A percentile compares a stretch with the other conserved stretches of the same genome.
phyloP scores from a whole-genome alignment of 2,797 vertebrate genomes.

The Leptodactylus fallax region DNA sequence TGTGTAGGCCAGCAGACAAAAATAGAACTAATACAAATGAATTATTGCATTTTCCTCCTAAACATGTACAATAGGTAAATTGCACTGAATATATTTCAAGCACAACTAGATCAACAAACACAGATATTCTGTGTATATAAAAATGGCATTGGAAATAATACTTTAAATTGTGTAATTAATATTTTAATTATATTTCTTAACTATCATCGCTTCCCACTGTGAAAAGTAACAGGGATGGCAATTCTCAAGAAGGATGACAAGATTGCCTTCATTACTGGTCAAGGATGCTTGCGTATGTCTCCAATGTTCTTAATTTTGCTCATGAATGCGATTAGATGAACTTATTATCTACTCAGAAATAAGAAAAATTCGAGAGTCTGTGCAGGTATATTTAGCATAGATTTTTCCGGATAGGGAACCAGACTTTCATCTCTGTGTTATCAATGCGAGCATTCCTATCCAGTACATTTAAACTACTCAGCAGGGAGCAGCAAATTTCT shows the following conservation, averaged over 20 bases:
- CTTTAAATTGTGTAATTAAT: conserved; percentile 73
- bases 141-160: conserved; percentile 46
- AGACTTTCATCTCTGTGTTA: conserved; percentile 35
- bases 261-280: conserved; percentile 74
- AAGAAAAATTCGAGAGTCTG: conserved; percentile 68
- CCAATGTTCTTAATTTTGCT: conserved; percentile 73
- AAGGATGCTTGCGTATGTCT: conserved; percentile 73
- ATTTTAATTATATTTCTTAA: conserved; percentile 77
- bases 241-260: conserved; percentile 74
- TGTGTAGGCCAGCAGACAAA: conserved; percentile 22
- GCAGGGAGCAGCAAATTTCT: conserved; percentile 2
- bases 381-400: conserved; percentile 70
- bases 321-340: conserved; percentile 74
- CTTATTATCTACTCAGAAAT: conserved; percentile 66
- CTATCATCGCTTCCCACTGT: conserved; percentile 70
- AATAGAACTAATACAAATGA: conserved; percentile 42
- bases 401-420: neutral
- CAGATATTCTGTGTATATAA: conserved; percentile 43
- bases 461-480: conserved; percentile 32
- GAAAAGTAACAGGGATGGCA: conserved; percentile 71
- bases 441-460: neutral
- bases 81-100: neutral
- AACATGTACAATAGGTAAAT: neutral
- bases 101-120: conserved; percentile 57
- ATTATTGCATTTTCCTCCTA: conserved; percentile 5